Conservation (phyloP, 2,797 vertebrate species). For the Cryptoblepharus egeriae region DNA sequence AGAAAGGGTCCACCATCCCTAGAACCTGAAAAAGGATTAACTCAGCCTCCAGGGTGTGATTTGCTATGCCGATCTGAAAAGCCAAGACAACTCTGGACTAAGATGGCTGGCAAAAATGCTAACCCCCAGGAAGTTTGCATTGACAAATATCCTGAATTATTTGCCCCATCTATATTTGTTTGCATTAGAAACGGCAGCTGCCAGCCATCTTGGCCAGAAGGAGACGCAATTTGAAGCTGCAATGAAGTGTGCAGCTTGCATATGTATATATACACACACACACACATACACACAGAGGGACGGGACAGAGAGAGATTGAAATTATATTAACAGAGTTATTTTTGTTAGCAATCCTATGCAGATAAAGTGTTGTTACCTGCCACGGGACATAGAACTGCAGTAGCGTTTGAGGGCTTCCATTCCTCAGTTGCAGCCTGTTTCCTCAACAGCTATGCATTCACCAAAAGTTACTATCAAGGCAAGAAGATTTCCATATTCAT, state of each 20-base stretch:
- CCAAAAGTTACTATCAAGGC: conserved; percentile 33
- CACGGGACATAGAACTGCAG: conserved; percentile 52
- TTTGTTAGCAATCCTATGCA: conserved; percentile 40
- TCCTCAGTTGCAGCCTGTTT: conserved; percentile 21
- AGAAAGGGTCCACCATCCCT: conserved; percentile 68
- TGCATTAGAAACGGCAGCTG: conserved; percentile 68
- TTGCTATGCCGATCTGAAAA: conserved; percentile 68
- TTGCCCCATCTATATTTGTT: conserved; percentile 72
- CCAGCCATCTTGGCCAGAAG: conserved; percentile 68
- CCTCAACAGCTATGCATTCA: conserved; percentile 33
- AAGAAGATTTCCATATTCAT: not conserved
- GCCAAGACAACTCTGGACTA: conserved; percentile 48
- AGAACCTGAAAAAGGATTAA: conserved; percentile 72
- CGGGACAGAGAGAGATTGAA: not conserved
- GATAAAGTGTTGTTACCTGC: conserved; percentile 45
- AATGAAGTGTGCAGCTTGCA: not conserved
- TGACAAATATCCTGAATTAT: conserved; percentile 69
- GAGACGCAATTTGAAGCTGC: conserved; percentile 60
- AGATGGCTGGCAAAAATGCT: conserved; percentile 56
- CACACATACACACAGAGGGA: conserved; percentile 21
- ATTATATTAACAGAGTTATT: conserved; percentile 44
- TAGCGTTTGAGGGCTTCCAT: conserved; percentile 47
- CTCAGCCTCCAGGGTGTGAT: conserved; percentile 66
- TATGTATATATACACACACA: not conserved
- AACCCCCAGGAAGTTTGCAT: conserved; percentile 64